A percentile compares a stretch with the other conserved stretches of the same genome.
Evolutionary conservation across 2,797 vertebrate genomes (phyloP).

Genomic region (Neopelma chrysocephalum): DNA sequence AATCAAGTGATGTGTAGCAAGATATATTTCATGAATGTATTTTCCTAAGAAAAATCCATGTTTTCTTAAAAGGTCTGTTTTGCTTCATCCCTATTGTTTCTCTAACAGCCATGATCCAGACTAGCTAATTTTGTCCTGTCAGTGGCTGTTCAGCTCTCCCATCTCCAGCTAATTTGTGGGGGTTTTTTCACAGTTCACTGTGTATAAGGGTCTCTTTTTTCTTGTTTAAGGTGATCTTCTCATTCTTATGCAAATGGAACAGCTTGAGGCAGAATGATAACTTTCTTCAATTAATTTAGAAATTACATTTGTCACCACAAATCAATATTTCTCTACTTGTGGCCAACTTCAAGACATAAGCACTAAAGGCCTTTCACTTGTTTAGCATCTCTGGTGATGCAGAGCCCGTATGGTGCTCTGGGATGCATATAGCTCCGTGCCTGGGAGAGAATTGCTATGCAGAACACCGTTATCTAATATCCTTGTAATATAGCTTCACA

Average conservation of each 20-base stretch:
- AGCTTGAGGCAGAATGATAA: slow-evolving; percentile 9
- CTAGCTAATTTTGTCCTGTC: slow-evolving; percentile 30
- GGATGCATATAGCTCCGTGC: neutral
- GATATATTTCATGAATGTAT: neutral
- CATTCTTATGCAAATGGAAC: slow-evolving; percentile 41
- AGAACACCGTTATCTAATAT: neutral
- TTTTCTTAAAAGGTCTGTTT: slow-evolving; percentile 45
- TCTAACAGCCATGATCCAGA: neutral
- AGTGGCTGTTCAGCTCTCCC: neutral
- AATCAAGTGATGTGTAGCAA: neutral
- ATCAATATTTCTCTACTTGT: slow-evolving; percentile 42
- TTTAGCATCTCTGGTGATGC: neutral
- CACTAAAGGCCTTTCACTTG: neutral
- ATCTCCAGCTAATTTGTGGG: neutral
- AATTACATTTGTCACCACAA: slow-evolving; percentile 13
- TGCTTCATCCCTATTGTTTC: slow-evolving; percentile 6
- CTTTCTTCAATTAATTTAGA: slow-evolving; percentile 49
- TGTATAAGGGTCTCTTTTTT: slow-evolving; percentile 15
- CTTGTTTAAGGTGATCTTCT: slow-evolving; percentile 54
- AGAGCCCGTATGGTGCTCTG: neutral
- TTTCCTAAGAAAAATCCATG: slow-evolving; percentile 13
- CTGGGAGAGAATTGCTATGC: neutral
- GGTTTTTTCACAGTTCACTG: neutral
- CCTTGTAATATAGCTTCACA: neutral
- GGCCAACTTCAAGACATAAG: neutral